Evolutionary conservation across 1,140 invertebrate genomes (phyloP).

Genomic region (Drosophila grimshawi): DNA sequence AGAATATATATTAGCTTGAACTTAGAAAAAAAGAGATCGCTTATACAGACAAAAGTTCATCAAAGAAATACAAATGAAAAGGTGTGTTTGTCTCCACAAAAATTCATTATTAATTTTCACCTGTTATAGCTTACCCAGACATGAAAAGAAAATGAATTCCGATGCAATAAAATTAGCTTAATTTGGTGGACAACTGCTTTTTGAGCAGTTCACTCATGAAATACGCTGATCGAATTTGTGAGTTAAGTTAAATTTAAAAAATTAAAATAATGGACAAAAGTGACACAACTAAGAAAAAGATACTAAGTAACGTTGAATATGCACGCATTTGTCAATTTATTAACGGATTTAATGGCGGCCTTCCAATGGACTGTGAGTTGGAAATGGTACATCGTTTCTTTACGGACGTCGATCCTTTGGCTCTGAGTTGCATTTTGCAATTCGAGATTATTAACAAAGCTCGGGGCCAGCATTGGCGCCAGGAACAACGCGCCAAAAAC

Average conservation of each 20-base stretch:
- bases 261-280: conserved; percentile 37
- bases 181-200: too few relatives aligned
- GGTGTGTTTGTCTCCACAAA: too few relatives aligned
- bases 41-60: too few relatives aligned
- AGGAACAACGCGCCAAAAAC: conserved; percentile 70
- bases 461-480: conserved; percentile 84
- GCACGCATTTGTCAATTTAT: conserved; percentile 68
- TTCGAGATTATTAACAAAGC: conserved; percentile 71
- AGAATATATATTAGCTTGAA: too few relatives aligned
- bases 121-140: too few relatives aligned
- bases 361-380: conserved; percentile 83
- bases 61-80: too few relatives aligned
- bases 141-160: too few relatives aligned
- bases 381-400: conserved; percentile 78
- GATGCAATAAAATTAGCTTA: too few relatives aligned
- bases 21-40: too few relatives aligned
- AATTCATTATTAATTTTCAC: too few relatives aligned
- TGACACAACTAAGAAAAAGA: conserved; percentile 39
- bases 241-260: not conserved
- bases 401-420: conserved; percentile 81
- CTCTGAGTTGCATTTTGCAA: conserved; percentile 86
- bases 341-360: conserved; percentile 59
- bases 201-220: too few relatives aligned
- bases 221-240: too few relatives aligned
- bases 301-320: conserved; percentile 56